Base-by-base conservation (phyloP, 2,888 invertebrate species). In the Raillietiella orientalis region DNA sequence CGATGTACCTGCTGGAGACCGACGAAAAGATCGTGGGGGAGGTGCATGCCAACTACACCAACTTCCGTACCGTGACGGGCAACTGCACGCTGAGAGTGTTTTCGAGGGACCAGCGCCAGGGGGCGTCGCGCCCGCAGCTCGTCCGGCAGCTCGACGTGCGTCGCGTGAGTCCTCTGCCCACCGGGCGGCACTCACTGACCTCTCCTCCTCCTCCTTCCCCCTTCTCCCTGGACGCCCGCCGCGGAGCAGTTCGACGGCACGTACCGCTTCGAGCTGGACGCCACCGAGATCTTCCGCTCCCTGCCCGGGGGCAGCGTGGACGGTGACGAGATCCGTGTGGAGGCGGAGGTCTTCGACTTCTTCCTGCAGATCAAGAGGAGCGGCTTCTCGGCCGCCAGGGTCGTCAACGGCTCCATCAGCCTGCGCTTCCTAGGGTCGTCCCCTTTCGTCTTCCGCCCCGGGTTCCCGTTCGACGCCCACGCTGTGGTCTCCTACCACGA, bases 401-500 rank as follows among this genome's bases (percentile, higher is more conserved):
- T 32, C 19, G 28, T 32, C 5, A 29, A 31, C 12, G 19, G 23
- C 12, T 17, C 24, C 8, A 13, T 31, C 9, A 17, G 21, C 5
- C 14, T 32, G 4, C 24, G 26, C 5, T 32, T 32, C 17, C 26
- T 32, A 8, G 30, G 29, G 9, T 16, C 27, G 5, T 25, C 16
- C 14, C 14, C 16, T 10, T 24, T 28, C 19, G 23, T 31, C 12
- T 32, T 31, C 16, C 31, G 31, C 21, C 32, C 32, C 2, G 32
- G 32, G 21, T 29, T 32, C 29, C 28, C 31, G 8, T 28, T 32
- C 13, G n/a, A n/a, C n/a, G n/a, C n/a, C n/a, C 45, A 74, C 61
- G 53, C 87, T 40, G 67, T 70, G 6, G 74, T 77, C 0, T 72
- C 77, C 2, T 77, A 72, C 47, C 74, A 75, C 43, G 87, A 90